Evolutionary conservation across 2,888 invertebrate genomes (phyloP), one percentile per base, ranked within the genome.

Genomic region (Sinodicranocentrus sp.): DNA sequence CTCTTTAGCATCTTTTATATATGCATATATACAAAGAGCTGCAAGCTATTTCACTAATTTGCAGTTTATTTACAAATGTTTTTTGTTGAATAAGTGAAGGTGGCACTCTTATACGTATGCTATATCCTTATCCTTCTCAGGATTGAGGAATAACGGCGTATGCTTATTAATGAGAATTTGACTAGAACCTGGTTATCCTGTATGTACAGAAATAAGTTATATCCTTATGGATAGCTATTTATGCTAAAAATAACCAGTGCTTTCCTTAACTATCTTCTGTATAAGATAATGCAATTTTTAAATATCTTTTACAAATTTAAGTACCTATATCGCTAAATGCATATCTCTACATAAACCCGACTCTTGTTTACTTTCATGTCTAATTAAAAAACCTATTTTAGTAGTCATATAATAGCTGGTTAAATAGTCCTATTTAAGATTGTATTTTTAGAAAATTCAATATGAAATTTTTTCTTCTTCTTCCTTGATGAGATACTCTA

Each of bases 101-200:
- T 61, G 61, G 61, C 61, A 33, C 61, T 61, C 23, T 33, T 6
- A n/a, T n/a, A 33, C 33, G 33, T 33, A 33, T 33, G 33, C 10
- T 33, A n/a, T 33, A 3, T 33, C 33, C 33, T n/a, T n/a, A 10
- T 33, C 33, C 33, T 33, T 33, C 33, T 33, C 5, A 33, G 10
- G 72, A 39, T 6, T 3, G 48, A 73, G 48, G 33, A 65, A 10
- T 44, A 25, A 54, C 44, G 6, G 54, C 57, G 59, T 21, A 33
- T 33, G 33, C 33, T n/a, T 33, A 33, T 33, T 72, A 21, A 65
- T 75, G 65, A 65, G 59, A 59, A 52, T 75, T 33, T 52, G 75
- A 75, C 59, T 73, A 61, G 73, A 23, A 33, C 10, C 33, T 33
- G 33, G 48, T 48, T 48, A 48, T n/a, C 48, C 15, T 48, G 33